A percentile compares a stretch with the other conserved stretches of the same genome.
Conservation (phyloP, 2,888 invertebrate species). For the Eristalis tenax region DNA sequence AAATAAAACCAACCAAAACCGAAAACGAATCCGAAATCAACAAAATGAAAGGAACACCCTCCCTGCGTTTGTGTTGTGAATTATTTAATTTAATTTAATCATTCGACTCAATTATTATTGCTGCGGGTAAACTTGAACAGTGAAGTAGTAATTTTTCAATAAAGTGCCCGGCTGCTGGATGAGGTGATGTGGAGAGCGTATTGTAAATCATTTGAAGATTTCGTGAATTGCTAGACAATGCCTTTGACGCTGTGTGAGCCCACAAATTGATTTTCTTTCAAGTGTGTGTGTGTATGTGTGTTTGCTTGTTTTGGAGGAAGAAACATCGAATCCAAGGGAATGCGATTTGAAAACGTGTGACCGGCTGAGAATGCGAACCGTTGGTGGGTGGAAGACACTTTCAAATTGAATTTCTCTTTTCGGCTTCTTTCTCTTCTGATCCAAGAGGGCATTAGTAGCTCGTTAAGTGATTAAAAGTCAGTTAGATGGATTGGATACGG, state of each 20-base stretch:
- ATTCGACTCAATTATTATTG: slow-evolving; percentile 40
- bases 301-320: not conserved
- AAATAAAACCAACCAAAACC: not conserved
- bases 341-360: too few relatives aligned
- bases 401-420: not conserved
- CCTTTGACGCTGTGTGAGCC: not conserved
- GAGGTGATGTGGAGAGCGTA: not conserved
- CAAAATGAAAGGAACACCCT: slow-evolving; percentile 16
- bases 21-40: not conserved
- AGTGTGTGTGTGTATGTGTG: not conserved
- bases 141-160: slow-evolving; percentile 31
- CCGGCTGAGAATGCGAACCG: not conserved
- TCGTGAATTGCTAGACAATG: slow-evolving; percentile 14
- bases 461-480: not conserved
- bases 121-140: slow-evolving; percentile 40
- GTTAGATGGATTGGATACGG: not conserved
- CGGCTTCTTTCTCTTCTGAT: not conserved
- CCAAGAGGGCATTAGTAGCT: not conserved
- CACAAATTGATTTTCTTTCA: slow-evolving; percentile 9
- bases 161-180: slow-evolving; percentile 11
- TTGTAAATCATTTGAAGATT: slow-evolving; percentile 10
- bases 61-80: slow-evolving; percentile 36
- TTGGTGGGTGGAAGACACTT: not conserved
- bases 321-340: not conserved
- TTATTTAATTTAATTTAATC: slow-evolving; percentile 67